A percentile compares a stretch with the other conserved stretches of the same genome.
These are phyloP conservation scores for Noturus placidus DNA, from an alignment of 2,113 vertebrate genomes.

Conservation along the genomic window DNA sequence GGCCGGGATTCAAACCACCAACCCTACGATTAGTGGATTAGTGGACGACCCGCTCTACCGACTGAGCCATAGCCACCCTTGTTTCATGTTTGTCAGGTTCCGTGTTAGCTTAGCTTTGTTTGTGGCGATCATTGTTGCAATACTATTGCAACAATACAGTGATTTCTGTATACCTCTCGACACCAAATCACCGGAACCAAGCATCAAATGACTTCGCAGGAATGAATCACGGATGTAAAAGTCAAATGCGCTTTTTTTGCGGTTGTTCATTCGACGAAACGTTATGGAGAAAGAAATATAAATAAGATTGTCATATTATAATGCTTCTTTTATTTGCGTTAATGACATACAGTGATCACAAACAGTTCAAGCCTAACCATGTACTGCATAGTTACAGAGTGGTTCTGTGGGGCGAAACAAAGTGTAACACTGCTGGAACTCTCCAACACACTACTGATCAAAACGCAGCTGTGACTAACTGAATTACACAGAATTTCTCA, in stretches of 20 bases:
- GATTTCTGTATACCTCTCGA: background rate
- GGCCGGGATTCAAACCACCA: no score
- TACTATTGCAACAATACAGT: background rate
- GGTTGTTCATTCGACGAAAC: background rate
- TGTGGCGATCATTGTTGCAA: background rate
- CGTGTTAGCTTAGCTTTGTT: background rate
- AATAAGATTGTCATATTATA: background rate
- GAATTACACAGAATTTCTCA: background rate
- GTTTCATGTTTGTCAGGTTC: background rate
- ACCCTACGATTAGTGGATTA: no score
- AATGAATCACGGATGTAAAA: background rate
- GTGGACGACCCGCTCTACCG: no score
- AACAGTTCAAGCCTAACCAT: slow-evolving; percentile 25
- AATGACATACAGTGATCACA: slow-evolving; percentile 17
- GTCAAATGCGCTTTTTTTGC: background rate
- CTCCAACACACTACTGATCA: background rate
- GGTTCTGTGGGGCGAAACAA: background rate
- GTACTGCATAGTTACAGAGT: slow-evolving; percentile 41
- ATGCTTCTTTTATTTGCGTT: slow-evolving; percentile 25
- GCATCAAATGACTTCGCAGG: background rate
- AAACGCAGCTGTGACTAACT: background rate
- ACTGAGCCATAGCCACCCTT: no score
- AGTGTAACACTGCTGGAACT: slow-evolving; percentile 16
- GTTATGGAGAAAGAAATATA: background rate
- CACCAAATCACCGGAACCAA: background rate